These are phyloP conservation scores for Eurois occulta DNA, from an alignment of 2,888 invertebrate species.

Conservation along the genomic window DNA sequence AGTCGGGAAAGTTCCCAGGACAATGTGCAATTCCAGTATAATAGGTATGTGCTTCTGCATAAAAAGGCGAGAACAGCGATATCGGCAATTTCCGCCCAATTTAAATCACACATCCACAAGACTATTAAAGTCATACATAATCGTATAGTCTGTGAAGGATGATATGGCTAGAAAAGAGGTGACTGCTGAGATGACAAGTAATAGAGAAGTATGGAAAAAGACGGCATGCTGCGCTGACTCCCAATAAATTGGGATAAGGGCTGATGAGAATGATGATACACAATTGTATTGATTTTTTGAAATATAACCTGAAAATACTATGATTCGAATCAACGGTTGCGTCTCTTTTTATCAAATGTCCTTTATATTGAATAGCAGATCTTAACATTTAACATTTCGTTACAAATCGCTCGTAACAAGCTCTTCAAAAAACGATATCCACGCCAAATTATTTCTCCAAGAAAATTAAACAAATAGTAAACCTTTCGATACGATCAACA, in stretches of 20 bases:
- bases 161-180: too few species aligned
- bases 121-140: too few species aligned
- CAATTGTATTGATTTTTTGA: not conserved
- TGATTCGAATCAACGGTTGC: not conserved
- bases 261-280: too few species aligned
- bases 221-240: too few species aligned
- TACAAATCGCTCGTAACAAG: too few species aligned
- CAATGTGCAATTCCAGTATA: not conserved
- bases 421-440: not conserved
- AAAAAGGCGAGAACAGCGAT: not conserved
- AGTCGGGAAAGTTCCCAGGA: not conserved
- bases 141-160: too few species aligned
- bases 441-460: not conserved
- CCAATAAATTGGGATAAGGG: too few species aligned
- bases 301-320: not conserved
- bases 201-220: too few species aligned
- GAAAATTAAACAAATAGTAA: slow-evolving; percentile 13
- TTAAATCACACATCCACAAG: too few species aligned
- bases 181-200: too few species aligned
- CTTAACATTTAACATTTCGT: too few species aligned
- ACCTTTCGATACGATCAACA: slow-evolving; percentile 8
- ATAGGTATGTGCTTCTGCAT: not conserved
- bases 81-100: not conserved
- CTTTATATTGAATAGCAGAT: not conserved
- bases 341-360: not conserved